A percentile compares a stretch with the other conserved stretches of the same genome.
Evolutionary conservation across 2,797 vertebrate species (phyloP).

Genomic region (Scyliorhinus canicula): DNA sequence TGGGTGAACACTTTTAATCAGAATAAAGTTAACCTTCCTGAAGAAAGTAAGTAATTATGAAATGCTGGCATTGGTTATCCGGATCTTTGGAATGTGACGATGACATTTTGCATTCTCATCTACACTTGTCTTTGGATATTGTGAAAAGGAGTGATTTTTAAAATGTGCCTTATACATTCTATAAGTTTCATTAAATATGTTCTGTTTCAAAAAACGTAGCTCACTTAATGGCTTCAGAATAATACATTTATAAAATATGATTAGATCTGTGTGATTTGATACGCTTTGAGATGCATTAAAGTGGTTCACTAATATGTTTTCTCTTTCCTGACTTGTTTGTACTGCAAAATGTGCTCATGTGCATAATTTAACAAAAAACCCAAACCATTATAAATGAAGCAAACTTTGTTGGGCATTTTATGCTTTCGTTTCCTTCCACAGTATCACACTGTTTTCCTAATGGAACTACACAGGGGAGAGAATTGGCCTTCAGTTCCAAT

Average conservation of each 20-base stretch:
- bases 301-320: not conserved
- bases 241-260: not conserved
- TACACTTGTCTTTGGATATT: not conserved
- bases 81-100: not conserved
- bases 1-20: not conserved
- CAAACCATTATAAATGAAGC: not conserved
- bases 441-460: slow-evolving; percentile 28
- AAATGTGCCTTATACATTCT: not conserved
- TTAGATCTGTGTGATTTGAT: not conserved
- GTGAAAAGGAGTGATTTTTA: not conserved
- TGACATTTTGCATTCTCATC: not conserved
- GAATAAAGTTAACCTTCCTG: not conserved
- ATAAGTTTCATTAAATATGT: not conserved
- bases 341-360: not conserved
- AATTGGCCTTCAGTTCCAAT: slow-evolving; percentile 35
- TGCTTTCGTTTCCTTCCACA: slow-evolving; percentile 13
- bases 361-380: not conserved
- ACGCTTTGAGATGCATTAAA: not conserved
- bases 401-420: not conserved
- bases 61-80: not conserved
- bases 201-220: not conserved
- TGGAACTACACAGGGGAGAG: slow-evolving; percentile 34
- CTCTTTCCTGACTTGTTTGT: not conserved
- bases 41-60: not conserved
- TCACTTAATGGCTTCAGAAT: not conserved